Conservation (phyloP, 2,797 vertebrate genomes). For the Cryptoprocta ferox region DNA sequence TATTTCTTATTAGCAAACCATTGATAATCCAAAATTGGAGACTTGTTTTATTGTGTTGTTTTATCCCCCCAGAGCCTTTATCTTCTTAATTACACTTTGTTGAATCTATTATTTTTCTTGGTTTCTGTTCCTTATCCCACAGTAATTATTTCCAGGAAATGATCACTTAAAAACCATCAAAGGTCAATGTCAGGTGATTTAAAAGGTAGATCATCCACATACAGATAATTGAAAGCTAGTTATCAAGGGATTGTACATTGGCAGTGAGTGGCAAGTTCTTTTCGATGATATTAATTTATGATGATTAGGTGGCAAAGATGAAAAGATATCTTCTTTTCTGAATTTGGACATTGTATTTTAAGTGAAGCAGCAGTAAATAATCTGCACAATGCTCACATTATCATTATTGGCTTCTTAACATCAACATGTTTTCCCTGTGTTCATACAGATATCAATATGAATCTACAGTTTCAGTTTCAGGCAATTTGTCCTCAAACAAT, state of each 20-base stretch:
- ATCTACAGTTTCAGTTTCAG: conserved; percentile 75
- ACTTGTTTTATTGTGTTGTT: neutral
- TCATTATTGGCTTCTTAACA: neutral
- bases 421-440: conserved; percentile 27
- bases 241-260: neutral
- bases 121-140: neutral
- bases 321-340: neutral
- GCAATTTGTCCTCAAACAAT: conserved; percentile 82
- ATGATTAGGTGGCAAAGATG: neutral
- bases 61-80: neutral
- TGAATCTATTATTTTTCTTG: neutral
- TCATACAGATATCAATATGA: conserved; percentile 86
- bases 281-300: neutral
- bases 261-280: neutral
- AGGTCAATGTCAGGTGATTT: neutral
- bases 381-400: neutral
- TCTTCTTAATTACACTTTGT: conserved; percentile 2
- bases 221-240: neutral
- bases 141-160: conserved; percentile 60
- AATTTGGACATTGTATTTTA: neutral
- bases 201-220: neutral
- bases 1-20: neutral
- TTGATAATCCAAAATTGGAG: neutral
- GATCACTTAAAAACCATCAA: conserved; percentile 36
- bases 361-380: neutral